Conservation (phyloP, 2,888 invertebrate genomes). For the Euplexia lucipara region DNA sequence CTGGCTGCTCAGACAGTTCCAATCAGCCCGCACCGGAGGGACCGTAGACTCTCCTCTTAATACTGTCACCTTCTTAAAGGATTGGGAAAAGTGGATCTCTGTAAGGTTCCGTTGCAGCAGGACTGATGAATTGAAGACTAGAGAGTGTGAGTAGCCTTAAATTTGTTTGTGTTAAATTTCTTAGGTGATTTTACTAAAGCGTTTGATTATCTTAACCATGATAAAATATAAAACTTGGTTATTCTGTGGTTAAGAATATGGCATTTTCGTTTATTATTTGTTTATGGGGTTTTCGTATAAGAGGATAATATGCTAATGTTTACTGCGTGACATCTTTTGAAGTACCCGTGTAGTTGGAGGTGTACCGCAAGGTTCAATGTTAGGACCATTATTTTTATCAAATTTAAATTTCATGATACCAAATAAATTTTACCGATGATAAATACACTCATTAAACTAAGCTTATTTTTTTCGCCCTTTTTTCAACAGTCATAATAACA, state of each 20-base stretch:
- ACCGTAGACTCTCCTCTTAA: constrained; percentile 93
- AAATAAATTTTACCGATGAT: background rate
- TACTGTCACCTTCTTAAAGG: constrained; percentile 93
- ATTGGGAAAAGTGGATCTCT: constrained; percentile 63
- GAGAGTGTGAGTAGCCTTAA: constrained; percentile 77
- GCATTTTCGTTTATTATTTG: background rate
- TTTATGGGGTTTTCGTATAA: background rate
- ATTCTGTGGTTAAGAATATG: too few relatives aligned
- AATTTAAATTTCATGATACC: too few relatives aligned
- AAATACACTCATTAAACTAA: background rate
- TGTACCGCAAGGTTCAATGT: constrained; percentile 24
- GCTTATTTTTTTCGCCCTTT: background rate
- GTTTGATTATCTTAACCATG: constrained; percentile 6
- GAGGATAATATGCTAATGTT: too few relatives aligned
- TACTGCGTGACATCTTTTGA: background rate
- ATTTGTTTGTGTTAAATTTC: background rate
- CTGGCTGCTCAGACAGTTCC: constrained; percentile 94
- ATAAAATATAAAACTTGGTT: background rate
- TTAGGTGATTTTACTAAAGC: constrained; percentile 7
- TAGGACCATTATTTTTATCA: background rate
- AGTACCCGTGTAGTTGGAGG: background rate
- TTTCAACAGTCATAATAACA: constrained; percentile 91
- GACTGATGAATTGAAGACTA: constrained; percentile 75
- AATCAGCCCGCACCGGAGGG: constrained; percentile 81
- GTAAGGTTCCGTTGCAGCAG: constrained; percentile 69